These are phyloP conservation scores for Melanotaenia nigrans DNA, from an alignment of 2,797 vertebrate species.

Conservation along the genomic window DNA sequence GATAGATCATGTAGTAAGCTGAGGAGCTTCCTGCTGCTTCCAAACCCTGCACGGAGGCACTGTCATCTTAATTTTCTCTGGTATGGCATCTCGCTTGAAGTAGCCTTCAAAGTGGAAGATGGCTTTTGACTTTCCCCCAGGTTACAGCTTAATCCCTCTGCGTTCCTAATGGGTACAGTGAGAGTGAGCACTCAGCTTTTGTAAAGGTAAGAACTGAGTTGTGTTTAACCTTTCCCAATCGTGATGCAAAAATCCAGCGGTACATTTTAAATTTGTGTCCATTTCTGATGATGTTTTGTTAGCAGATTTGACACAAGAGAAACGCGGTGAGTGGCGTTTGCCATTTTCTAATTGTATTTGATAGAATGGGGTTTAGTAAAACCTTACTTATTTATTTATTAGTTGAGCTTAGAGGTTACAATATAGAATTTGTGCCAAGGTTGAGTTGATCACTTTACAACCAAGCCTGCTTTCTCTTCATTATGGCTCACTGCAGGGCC, in stretches of 20 bases:
- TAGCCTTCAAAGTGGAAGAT: slow-evolving; percentile 62
- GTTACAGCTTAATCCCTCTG: slow-evolving; percentile 35
- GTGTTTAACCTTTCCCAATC: slow-evolving; percentile 20
- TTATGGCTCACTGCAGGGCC: background rate
- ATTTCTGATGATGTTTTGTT: slow-evolving; percentile 38
- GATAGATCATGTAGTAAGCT: background rate
- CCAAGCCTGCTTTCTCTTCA: background rate
- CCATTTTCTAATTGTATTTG: background rate
- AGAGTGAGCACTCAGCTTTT: slow-evolving; percentile 39
- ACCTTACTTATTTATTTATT: background rate
- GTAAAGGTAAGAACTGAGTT: slow-evolving; percentile 60
- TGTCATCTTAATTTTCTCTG: slow-evolving; percentile 32
- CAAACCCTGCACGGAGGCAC: slow-evolving; percentile 26
- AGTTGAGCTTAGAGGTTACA: background rate
- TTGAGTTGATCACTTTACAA: background rate
- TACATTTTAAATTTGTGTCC: slow-evolving; percentile 18
- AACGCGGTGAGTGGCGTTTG: background rate
- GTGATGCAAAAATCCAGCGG: background rate
- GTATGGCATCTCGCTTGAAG: slow-evolving; percentile 58
- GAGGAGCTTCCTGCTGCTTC: slow-evolving; percentile 18
- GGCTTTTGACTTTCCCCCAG: slow-evolving; percentile 46
- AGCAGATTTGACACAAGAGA: slow-evolving; percentile 16
- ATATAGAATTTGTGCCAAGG: background rate
- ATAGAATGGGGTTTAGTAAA: background rate
- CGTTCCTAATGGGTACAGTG: slow-evolving; percentile 56